phyloP scores from a whole-genome alignment of 1,140 invertebrate genomes.

The Luehdorfia chinensis region DNA sequence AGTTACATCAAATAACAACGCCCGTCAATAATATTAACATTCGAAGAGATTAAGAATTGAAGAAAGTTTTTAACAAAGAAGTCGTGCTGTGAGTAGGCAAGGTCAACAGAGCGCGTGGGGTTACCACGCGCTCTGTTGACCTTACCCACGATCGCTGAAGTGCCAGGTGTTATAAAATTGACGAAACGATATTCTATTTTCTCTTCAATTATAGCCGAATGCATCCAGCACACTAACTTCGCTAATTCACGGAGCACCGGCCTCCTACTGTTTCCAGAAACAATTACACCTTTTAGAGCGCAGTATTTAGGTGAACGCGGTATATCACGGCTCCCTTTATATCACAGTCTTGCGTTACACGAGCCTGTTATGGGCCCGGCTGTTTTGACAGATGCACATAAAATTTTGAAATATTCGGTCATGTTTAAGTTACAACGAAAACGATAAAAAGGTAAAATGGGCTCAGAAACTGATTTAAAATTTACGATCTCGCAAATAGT shows the following conservation, averaged over 20 bases:
- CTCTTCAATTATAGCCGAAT: conserved; percentile 35
- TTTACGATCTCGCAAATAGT: neutral
- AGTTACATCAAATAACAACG: neutral
- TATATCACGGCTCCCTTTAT: conserved; percentile 29
- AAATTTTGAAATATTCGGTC: conserved; percentile 41
- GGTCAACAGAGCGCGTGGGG: no score
- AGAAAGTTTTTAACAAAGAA: neutral
- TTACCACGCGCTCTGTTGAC: conserved; percentile 29
- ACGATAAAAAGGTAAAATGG: conserved; percentile 23
- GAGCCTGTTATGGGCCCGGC: conserved; percentile 26
- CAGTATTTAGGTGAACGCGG: conserved; percentile 48
- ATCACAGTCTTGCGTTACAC: conserved; percentile 50
- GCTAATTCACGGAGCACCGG: conserved; percentile 37
- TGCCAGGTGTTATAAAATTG: conserved; percentile 29
- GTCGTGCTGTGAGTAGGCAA: neutral
- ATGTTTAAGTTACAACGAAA: conserved; percentile 46
- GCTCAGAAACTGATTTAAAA: neutral
- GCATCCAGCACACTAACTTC: conserved; percentile 27
- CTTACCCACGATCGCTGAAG: conserved; percentile 17
- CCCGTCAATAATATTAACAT: neutral
- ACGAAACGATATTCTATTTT: conserved; percentile 33
- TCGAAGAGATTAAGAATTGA: neutral
- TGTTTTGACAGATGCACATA: conserved; percentile 63
- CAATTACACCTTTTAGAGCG: conserved; percentile 64
- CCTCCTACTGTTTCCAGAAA: conserved; percentile 44